Percentiles rank a stretch among this genome's conserved stretches.
Evolutionary conservation across 1,140 invertebrate species (phyloP).

Genomic region (Formica selysi): DNA sequence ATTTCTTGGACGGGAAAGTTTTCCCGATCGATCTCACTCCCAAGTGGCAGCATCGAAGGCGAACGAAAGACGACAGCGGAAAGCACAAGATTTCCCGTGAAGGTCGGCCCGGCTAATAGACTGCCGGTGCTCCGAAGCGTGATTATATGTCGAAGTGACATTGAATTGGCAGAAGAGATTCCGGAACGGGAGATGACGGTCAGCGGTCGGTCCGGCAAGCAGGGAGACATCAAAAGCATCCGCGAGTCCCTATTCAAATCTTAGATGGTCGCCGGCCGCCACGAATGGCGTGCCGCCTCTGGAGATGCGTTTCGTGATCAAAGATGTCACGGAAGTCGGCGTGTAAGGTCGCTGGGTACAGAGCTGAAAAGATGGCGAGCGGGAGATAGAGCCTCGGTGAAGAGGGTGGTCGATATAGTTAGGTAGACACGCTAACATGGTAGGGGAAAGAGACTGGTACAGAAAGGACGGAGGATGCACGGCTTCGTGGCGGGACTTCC

Average conservation of each 20-base stretch:
- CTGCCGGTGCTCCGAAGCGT: slow-evolving; percentile 54
- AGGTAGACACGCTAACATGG: slow-evolving; percentile 28
- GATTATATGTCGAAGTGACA: slow-evolving; percentile 53
- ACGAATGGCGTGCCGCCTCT: slow-evolving; percentile 59
- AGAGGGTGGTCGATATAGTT: slow-evolving; percentile 53
- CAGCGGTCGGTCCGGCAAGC: slow-evolving; percentile 59
- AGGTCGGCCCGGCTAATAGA: slow-evolving; percentile 49
- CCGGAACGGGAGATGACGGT: slow-evolving; percentile 51
- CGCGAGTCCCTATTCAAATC: slow-evolving; percentile 76
- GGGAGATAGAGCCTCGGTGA: slow-evolving; percentile 18
- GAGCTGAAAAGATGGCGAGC: slow-evolving; percentile 47
- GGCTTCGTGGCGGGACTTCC: slow-evolving; percentile 39
- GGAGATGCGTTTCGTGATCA: slow-evolving; percentile 76
- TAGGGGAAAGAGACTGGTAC: background rate
- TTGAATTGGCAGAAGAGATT: slow-evolving; percentile 53
- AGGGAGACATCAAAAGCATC: slow-evolving; percentile 75
- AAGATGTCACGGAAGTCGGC: slow-evolving; percentile 73
- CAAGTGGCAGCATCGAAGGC: background rate
- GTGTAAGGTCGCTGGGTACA: slow-evolving; percentile 43
- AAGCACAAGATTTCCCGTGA: slow-evolving; percentile 26
- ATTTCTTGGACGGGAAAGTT: slow-evolving; percentile 35
- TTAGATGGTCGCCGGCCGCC: slow-evolving; percentile 70
- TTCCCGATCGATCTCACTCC: slow-evolving; percentile 4
- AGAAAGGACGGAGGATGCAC: background rate
- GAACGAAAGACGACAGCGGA: slow-evolving; percentile 43